Base-by-base conservation (phyloP, 2,113 vertebrate species). In the human region DNA sequence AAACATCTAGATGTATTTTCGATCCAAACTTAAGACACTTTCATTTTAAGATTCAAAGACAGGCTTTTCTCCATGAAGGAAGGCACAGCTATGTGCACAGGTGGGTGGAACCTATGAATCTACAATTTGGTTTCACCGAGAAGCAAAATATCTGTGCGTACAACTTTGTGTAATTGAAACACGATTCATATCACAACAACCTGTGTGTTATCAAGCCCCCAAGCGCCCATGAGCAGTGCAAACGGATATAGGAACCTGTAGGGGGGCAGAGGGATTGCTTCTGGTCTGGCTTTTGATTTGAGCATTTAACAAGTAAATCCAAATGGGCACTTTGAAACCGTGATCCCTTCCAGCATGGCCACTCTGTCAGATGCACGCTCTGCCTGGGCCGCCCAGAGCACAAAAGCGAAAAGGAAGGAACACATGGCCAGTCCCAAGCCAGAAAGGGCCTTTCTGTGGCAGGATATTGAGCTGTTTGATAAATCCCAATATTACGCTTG, bases 401-500 rank as follows among this genome's bases (percentile, higher is more conserved):
- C 98, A 97, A 92, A 90, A 89, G 81, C 45, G 25, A 91, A 79
- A 55, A 52, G 73, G 80, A 94, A 81, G 84, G 97, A 93, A 93
- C 97, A 97, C 98, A 93, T 88, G 98, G 93, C 87, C 9, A 10
- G 59, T 80, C 97, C 87, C 78, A 82, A n/a, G 14, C 89, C 68
- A 84, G 97, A 97, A 98, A 97, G 97, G 83, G 92, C 93, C 97
- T 93, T 93, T 93, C 93, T 52, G 8, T 32, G 92, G 95, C 94
- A 96, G 97, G 98, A 95, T 94, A 97, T 72, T 32, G 97, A 97
- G 98, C 98, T 98, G 97, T 97, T 93, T 95, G 93, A 83, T 97
- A 98, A 98, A 98, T 93, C 97, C 96, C 96, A 95, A 96, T 97
- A 98, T 98, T 98, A 97, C 22, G 91, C 98, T 97, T 97, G 97